Base-by-base conservation (phyloP, 2,113 vertebrate species). In the Prionailurus bengalensis region DNA sequence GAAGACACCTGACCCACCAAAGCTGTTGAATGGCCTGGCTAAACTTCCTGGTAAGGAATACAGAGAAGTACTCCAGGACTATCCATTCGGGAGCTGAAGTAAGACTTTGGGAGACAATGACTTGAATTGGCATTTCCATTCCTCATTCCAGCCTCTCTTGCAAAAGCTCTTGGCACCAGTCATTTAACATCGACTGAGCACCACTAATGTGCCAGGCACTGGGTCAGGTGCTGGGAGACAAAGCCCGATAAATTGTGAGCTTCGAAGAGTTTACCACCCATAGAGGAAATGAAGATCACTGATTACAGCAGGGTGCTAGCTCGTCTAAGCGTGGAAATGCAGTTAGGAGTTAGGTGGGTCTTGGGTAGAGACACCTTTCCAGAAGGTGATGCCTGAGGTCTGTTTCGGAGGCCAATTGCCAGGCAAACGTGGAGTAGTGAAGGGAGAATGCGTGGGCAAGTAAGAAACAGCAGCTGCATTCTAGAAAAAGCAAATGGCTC, bases 391-490 rank as follows among this genome's bases (percentile, higher is more conserved):
- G 55, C 11, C 7, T 17, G 29, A 68, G 16, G 27, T 94, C 25
- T 51, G 66, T 48, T 92, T 51, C 17, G 55, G 16, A 65, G 12
- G 25, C 65, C 42, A 81, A 1, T 39, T 68, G 55, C 21, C 25
- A 70, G 55, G 31, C 51, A 55, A n/a, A 78, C 14, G 25, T 31
- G n/a, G 29, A 55, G 5, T 36, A 14, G 9, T 21, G 48, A 33
- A n/a, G 19, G 36, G 25, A 81, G 19, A 4, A 39, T 4, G 10
- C 15, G 4, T 13, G 6, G 74, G 0, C 8, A n/a, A 39, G 1
- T 63, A 83, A 91, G 91, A 76, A 78, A 15, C 7, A n/a, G 21
- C 3, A n/a, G 29, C n/a, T n/a, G 21, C 10, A 0, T 53, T 80
- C 55, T 80, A 48, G 71, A 88, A 87, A 61, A 27, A 19, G 23